A percentile compares a stretch with the other conserved stretches of the same genome.
These are phyloP conservation scores for Fukomys damarensis DNA, from an alignment of 2,113 vertebrate genomes.

Conservation along the genomic window DNA sequence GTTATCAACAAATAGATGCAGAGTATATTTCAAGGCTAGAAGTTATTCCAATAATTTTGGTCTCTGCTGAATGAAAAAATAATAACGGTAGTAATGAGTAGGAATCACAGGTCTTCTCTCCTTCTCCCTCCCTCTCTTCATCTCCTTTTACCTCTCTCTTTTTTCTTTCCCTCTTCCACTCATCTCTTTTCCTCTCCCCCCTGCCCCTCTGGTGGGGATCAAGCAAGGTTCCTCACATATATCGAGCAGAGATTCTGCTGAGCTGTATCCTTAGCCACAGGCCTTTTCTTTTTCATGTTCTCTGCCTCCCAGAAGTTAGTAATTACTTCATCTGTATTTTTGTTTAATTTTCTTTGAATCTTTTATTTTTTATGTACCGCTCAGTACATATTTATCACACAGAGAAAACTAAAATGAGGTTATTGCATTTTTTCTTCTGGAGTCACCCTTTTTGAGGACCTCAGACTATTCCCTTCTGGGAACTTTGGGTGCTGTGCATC, in stretches of 20 bases:
- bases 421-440: neutral
- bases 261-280: neutral
- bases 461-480: neutral
- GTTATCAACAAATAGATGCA: neutral
- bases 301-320: neutral
- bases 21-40: neutral
- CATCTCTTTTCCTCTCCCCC: neutral
- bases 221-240: neutral
- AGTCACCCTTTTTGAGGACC: neutral
- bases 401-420: neutral
- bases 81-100: neutral
- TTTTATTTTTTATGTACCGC: neutral
- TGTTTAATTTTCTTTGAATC: slow-evolving; percentile 9
- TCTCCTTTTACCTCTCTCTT: neutral
- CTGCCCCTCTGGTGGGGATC: neutral
- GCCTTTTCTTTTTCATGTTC: neutral
- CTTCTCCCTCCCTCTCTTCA: neutral
- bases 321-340: slow-evolving; percentile 1
- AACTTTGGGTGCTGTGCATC: rapidly evolving
- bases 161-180: neutral
- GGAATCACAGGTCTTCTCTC: neutral
- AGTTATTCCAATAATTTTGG: neutral
- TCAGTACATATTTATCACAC: neutral
- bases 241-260: neutral
- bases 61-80: neutral